phyloP scores from a whole-genome alignment of 2,113 vertebrate genomes.

The Takifugu bimaculatus region DNA sequence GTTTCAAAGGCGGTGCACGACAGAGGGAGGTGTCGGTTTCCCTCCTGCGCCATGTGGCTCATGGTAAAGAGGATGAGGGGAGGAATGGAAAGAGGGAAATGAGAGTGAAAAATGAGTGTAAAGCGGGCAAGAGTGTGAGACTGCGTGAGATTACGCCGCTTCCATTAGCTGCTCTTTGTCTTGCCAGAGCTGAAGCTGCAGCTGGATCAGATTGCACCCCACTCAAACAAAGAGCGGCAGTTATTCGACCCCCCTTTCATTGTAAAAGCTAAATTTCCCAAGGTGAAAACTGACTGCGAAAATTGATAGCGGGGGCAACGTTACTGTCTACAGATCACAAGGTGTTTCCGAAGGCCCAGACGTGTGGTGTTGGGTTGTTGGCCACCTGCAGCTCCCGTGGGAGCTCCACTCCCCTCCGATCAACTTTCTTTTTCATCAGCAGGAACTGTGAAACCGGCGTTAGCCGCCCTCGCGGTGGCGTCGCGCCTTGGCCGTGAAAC shows the following conservation, averaged over 20 bases:
- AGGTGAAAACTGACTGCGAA: slow-evolving; percentile 64
- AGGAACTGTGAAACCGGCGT: too few species aligned
- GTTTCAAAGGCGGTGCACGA: slow-evolving; percentile 36
- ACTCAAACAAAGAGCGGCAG: slow-evolving; percentile 65
- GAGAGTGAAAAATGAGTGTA: slow-evolving; percentile 7
- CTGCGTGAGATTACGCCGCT: slow-evolving; percentile 57
- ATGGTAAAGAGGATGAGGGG: slow-evolving; percentile 17
- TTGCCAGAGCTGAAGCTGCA: slow-evolving; percentile 59
- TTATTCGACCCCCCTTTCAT: slow-evolving; percentile 56
- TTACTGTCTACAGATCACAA: slow-evolving; percentile 49
- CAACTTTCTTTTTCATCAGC: neutral
- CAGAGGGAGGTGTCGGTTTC: slow-evolving; percentile 23
- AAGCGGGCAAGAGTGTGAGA: slow-evolving; percentile 20
- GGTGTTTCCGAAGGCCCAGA: slow-evolving; percentile 24
- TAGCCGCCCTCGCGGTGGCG: too few species aligned
- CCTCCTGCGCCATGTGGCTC: slow-evolving; percentile 25
- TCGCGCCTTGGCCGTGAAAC: too few species aligned
- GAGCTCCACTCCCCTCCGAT: neutral
- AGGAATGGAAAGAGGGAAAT: neutral
- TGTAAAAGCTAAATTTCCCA: slow-evolving; percentile 58
- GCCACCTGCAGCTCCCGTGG: neutral
- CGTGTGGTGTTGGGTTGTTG: neutral
- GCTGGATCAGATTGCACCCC: slow-evolving; percentile 61
- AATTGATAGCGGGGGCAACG: slow-evolving; percentile 60
- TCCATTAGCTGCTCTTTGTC: slow-evolving; percentile 61